Evolutionary conservation across 2,888 invertebrate species (phyloP).

Genomic region (Thysanoteuthis rhombus): DNA sequence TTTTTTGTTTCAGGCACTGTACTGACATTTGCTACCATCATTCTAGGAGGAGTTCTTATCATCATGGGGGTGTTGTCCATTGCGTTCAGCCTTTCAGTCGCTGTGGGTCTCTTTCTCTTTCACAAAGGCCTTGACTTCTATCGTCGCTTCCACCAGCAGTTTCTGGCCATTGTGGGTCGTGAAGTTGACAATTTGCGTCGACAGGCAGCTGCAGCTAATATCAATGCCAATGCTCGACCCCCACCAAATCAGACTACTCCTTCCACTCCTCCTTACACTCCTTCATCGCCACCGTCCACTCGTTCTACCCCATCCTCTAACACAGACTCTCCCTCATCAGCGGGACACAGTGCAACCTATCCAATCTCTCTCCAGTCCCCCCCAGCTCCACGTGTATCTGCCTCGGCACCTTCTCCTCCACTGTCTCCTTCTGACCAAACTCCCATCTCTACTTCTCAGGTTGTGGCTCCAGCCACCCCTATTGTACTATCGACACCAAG

Average conservation of each 20-base stretch:
- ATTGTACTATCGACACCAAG: not conserved
- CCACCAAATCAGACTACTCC: not conserved
- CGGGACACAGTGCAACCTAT: not conserved
- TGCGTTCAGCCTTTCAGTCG: constrained; percentile 44
- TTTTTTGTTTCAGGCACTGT: constrained; percentile 45
- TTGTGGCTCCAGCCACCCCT: not conserved
- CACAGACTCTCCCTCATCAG: not conserved
- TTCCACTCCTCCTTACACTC: not conserved
- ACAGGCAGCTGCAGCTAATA: not conserved
- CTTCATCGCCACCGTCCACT: not conserved
- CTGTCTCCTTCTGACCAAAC: not conserved
- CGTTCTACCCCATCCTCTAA: not conserved
- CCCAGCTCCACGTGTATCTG: not conserved
- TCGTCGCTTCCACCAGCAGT: constrained; percentile 1
- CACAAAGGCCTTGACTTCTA: constrained; percentile 18
- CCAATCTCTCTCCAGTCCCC: not conserved
- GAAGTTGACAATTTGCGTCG: not conserved
- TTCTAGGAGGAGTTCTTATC: constrained; percentile 50
- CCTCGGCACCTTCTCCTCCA: not conserved
- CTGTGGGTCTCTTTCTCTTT: constrained; percentile 35
- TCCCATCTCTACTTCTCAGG: not conserved
- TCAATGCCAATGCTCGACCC: not conserved
- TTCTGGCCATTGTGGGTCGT: not conserved
- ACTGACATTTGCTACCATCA: constrained; percentile 47
- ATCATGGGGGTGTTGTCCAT: constrained; percentile 45